Base-by-base conservation (phyloP, 2,888 invertebrate species). In the Cephus pulcher region DNA sequence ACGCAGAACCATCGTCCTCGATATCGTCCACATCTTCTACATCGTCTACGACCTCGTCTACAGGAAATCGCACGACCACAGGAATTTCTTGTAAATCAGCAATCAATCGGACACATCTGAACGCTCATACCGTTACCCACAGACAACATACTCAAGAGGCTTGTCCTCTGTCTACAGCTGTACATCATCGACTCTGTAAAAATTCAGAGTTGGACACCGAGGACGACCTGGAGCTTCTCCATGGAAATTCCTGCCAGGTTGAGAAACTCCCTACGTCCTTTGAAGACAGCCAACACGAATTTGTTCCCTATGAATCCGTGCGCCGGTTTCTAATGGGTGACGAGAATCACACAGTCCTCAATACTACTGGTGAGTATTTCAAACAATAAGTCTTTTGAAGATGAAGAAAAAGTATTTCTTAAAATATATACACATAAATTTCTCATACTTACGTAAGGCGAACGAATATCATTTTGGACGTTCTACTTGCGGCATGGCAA, bases 1-100 rank as follows among this genome's bases (percentile, higher is more conserved):
- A 97, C 86, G 82, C 88, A 0, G 90, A 90, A 23, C 79, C 83
- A 15, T 74, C 80, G 1, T 77, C 82, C 0, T 73, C 56, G 23
- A 56, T 56, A 23, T 56, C 56, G 2, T 56, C 56, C 56, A 56
- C 56, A 2, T 56, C 56, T 15, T 33, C 71, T 2, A 71, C 83
- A 11, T 74, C 79, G 3, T 77, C 82, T 0, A 71, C 82, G 71
- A 75, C 79, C 6, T 78, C 82, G n/a, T 30, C 75, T 23, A 79
- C 30, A 37, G 71, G 11, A 81, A 81, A 32, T 34, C 34, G 33
- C 32, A 71, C 71, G 32, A 71, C 15, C 23, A 12, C 33, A 32
- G 71, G 71, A 71, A 71, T 34, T 32, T 33, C 71, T 32, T 71
- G 71, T 34, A 32, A 71, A 71, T 71, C 71, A 71, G 15, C 32